Evolutionary conservation across 1,140 invertebrate species (phyloP).

Genomic region (Orius insidiosus): DNA sequence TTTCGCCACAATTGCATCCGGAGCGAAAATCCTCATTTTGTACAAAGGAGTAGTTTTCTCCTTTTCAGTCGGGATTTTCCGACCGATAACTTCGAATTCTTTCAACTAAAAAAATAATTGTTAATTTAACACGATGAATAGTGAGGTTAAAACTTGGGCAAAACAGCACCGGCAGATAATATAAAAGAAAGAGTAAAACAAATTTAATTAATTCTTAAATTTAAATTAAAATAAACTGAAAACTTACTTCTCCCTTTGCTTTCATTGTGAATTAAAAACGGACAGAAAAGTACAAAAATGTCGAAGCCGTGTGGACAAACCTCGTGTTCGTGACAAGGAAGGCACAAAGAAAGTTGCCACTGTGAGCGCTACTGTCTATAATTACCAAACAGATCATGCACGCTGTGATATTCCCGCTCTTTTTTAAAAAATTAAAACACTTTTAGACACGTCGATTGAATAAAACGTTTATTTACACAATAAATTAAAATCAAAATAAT

Average conservation of each 20-base stretch:
- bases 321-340: no score
- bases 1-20: conserved; percentile 93
- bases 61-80: conserved; percentile 85
- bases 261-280: not conserved
- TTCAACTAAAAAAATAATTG: conserved; percentile 13
- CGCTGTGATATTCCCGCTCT: no score
- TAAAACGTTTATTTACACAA: no score
- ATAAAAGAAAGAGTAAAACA: not conserved
- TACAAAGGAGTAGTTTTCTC: conserved; percentile 83
- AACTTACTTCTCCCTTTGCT: conserved; percentile 3
- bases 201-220: no score
- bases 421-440: no score
- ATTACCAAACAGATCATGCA: no score
- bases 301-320: no score
- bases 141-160: not conserved
- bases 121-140: not conserved
- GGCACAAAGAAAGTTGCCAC: no score
- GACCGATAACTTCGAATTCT: conserved; percentile 35
- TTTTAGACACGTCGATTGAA: no score
- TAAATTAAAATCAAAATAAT: no score
- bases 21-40: conserved; percentile 99
- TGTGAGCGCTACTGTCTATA: no score
- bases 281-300: no score
- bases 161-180: not conserved
- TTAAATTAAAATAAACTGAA: not conserved